A percentile compares a stretch with the other conserved stretches of the same genome.
These are phyloP conservation scores for Dolichallabes microphthalmus DNA, from an alignment of 2,113 vertebrate genomes.

Conservation along the genomic window DNA sequence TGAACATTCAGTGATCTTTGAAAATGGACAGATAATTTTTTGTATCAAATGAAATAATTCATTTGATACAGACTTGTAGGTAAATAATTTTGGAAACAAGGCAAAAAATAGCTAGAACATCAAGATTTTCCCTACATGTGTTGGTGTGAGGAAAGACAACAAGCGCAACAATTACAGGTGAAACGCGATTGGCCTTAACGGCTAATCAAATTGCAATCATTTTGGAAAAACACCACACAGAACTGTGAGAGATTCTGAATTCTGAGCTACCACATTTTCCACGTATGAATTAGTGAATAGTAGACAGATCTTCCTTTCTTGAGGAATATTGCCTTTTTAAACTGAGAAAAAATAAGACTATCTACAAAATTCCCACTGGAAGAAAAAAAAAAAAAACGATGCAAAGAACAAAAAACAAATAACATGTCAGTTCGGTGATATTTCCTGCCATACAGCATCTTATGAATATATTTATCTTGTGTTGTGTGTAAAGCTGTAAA, in stretches of 20 bases:
- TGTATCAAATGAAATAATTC: no score
- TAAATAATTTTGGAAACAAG: background rate
- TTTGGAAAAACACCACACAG: background rate
- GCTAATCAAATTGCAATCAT: background rate
- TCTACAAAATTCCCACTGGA: background rate
- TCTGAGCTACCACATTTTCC: background rate
- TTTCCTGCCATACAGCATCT: constrained; percentile 1
- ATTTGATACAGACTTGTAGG: no score
- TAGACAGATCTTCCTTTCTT: background rate
- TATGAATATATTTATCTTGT: constrained; percentile 41
- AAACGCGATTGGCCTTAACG: background rate
- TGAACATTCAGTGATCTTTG: no score
- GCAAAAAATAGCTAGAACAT: background rate
- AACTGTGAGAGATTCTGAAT: background rate
- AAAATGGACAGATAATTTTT: no score
- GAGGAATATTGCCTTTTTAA: background rate
- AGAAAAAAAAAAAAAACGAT: background rate
- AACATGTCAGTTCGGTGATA: constrained; percentile 7
- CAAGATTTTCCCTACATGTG: background rate
- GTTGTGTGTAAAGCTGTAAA: constrained; percentile 35
- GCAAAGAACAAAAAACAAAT: background rate
- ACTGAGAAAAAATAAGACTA: background rate
- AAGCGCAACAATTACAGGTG: background rate
- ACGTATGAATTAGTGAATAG: background rate
- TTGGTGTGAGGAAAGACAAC: background rate